These are phyloP conservation scores for Sceliomorpha sp. DNA, from an alignment of 2,888 invertebrate species.

Conservation along the genomic window DNA sequence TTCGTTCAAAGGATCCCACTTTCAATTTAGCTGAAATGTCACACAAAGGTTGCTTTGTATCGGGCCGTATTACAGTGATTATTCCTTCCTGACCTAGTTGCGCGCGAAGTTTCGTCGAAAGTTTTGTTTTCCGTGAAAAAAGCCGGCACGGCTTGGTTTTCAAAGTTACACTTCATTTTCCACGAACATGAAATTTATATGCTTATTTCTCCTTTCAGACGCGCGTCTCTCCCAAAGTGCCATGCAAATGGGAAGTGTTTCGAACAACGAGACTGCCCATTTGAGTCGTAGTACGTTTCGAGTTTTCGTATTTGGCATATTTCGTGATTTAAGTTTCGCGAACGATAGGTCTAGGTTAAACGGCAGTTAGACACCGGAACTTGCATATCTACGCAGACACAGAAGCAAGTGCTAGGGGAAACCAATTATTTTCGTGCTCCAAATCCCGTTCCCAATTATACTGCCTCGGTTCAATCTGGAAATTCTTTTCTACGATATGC, in stretches of 20 bases:
- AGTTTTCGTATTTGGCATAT: no score
- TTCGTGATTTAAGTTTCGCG: no score
- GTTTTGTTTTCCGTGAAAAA: conserved; percentile 12
- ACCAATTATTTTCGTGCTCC: conserved; percentile 76
- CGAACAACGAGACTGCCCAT: conserved; percentile 8
- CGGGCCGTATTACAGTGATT: conserved; percentile 19
- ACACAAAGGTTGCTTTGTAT: conserved; percentile 18
- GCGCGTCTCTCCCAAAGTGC: background rate
- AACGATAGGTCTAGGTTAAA: conserved; percentile 67
- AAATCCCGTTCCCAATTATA: conserved; percentile 75
- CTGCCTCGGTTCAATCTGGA: conserved; percentile 49
- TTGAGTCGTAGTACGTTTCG: conserved; percentile 49
- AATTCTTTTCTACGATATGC: conserved; percentile 50
- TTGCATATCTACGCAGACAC: conserved; percentile 52
- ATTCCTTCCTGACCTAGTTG: conserved; percentile 15
- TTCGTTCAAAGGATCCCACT: no score
- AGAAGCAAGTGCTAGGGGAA: conserved; percentile 59
- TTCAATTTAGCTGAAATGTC: conserved; percentile 20
- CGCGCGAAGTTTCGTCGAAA: conserved; percentile 1
- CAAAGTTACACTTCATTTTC: conserved; percentile 16
- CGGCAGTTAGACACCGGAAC: conserved; percentile 61
- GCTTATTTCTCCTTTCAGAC: background rate
- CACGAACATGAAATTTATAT: background rate
- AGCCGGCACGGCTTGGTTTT: background rate
- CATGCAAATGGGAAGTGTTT: conserved; percentile 7